Percentiles rank a stretch among this genome's conserved stretches.
phyloP scores from a whole-genome alignment of 2,888 invertebrate genomes.

The Zootermopsis nevadensis region DNA sequence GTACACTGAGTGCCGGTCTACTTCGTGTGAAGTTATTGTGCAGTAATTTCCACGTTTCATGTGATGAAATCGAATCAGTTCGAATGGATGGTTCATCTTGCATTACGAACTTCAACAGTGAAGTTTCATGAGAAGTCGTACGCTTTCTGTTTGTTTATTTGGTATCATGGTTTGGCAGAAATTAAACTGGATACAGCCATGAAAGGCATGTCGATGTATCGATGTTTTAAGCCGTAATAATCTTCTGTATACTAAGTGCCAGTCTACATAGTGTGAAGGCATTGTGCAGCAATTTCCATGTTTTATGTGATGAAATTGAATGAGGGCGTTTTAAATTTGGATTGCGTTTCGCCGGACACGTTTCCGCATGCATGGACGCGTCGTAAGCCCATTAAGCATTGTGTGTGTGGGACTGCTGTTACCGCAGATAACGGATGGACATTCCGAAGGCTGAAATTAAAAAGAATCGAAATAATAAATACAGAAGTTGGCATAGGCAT shows the following conservation, averaged over 20 bases:
- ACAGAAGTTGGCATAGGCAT: too few species aligned
- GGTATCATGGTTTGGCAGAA: neutral
- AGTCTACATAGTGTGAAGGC: neutral
- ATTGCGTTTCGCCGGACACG: neutral
- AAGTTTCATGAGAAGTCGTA: too few species aligned
- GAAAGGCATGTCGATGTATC: neutral
- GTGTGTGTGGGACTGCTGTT: neutral
- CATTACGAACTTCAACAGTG: too few species aligned
- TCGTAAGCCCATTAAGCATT: constrained; percentile 5
- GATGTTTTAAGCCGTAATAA: neutral
- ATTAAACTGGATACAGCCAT: neutral
- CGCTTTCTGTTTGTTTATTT: too few species aligned
- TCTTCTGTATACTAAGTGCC: neutral
- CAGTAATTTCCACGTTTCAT: too few species aligned
- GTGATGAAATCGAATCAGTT: too few species aligned
- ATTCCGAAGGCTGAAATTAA: too few species aligned
- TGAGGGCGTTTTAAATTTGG: neutral
- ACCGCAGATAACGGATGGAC: too few species aligned
- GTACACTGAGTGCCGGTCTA: too few species aligned
- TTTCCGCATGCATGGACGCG: neutral
- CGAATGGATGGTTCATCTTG: too few species aligned
- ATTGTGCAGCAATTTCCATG: constrained; percentile 6
- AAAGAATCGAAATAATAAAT: too few species aligned
- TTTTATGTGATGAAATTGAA: neutral
- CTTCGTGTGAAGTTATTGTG: too few species aligned